A percentile compares a stretch with the other conserved stretches of the same genome.
These are phyloP conservation scores for Ichneumon xanthorius DNA, from an alignment of 2,888 invertebrate species.

Conservation along the genomic window DNA sequence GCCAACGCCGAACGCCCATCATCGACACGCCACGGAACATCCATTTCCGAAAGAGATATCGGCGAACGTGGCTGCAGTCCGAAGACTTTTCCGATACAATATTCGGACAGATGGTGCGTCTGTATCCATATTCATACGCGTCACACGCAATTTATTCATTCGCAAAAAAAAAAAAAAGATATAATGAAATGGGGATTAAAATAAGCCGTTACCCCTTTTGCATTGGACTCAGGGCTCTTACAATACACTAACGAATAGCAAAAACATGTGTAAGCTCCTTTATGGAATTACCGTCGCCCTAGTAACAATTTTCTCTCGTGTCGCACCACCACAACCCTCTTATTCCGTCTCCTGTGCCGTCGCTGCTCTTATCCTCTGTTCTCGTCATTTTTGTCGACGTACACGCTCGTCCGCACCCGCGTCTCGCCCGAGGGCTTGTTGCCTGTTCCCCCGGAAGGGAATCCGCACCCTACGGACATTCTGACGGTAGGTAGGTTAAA, in stretches of 20 bases:
- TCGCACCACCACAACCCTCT: conserved; percentile 27
- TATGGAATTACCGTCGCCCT: conserved; percentile 67
- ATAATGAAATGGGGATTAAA: not conserved
- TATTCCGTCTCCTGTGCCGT: not conserved
- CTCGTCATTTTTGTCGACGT: conserved; percentile 25
- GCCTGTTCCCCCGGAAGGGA: conserved; percentile 58
- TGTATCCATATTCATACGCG: not conserved
- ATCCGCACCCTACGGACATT: conserved; percentile 21
- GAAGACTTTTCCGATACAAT: conserved; percentile 9
- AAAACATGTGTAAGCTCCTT: conserved; percentile 56
- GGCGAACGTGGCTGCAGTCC: not conserved
- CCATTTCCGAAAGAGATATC: conserved; percentile 34
- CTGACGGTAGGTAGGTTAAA: conserved; percentile 63
- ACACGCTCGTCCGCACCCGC: not conserved
- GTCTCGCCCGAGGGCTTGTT: conserved; percentile 45
- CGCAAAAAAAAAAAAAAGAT: not conserved
- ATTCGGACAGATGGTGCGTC: not conserved
- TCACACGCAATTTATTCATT: conserved; percentile 2
- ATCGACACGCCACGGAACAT: conserved; percentile 2
- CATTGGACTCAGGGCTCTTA: not conserved
- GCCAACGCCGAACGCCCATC: conserved; percentile 13
- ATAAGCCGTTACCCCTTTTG: not conserved
- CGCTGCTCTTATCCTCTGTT: conserved; percentile 3
- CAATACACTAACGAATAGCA: not conserved
- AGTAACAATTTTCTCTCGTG: conserved; percentile 62